These are phyloP conservation scores for Nymphalis io DNA, from an alignment of 1,140 invertebrate species.

Conservation along the genomic window DNA sequence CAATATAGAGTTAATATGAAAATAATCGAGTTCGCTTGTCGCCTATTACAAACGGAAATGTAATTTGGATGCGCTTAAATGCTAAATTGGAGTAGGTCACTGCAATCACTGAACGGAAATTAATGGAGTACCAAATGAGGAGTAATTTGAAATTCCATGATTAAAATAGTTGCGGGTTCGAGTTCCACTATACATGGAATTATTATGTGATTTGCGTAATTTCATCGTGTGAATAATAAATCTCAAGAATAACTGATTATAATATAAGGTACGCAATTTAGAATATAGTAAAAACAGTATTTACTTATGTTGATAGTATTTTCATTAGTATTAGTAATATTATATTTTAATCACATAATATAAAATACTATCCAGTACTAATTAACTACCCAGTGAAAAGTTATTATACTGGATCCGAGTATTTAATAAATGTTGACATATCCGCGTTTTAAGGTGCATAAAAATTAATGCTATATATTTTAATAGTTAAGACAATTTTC, in stretches of 20 bases:
- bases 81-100: slow-evolving; percentile 50
- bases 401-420: no score
- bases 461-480: no score
- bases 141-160: slow-evolving; percentile 39
- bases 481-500: no score
- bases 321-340: no score
- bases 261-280: no score
- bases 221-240: background rate
- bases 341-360: no score
- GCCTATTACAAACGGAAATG: slow-evolving; percentile 58
- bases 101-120: slow-evolving; percentile 42
- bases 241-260: background rate
- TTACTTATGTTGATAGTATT: no score
- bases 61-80: slow-evolving; percentile 49
- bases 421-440: no score
- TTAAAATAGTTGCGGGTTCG: slow-evolving; percentile 38
- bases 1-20: slow-evolving; percentile 71
- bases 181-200: slow-evolving; percentile 14
- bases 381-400: no score
- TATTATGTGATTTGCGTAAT: slow-evolving; percentile 5
- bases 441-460: no score
- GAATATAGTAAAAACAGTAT: no score
- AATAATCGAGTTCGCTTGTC: slow-evolving; percentile 68
- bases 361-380: no score
- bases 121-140: slow-evolving; percentile 41